Conservation (phyloP, 2,888 invertebrate genomes). For the Cremastobaeus sp. region DNA sequence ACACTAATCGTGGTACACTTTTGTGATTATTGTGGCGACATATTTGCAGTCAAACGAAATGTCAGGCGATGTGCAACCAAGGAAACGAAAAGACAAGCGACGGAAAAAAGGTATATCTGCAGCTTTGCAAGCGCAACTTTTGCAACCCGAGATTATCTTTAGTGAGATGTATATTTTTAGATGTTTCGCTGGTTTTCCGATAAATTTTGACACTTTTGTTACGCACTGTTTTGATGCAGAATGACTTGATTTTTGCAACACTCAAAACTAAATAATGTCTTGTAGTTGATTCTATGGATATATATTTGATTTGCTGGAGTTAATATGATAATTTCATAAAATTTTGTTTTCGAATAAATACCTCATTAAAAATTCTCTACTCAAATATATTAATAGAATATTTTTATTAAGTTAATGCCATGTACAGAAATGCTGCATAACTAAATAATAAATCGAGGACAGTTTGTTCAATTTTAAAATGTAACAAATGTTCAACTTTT, state of each 20-base stretch:
- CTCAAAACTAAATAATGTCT: no score
- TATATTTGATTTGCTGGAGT: no score
- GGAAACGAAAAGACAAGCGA: slow-evolving; percentile 91
- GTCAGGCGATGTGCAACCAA: slow-evolving; percentile 92
- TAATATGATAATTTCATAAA: no score
- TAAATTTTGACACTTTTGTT: slow-evolving; percentile 41
- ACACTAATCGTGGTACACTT: not conserved
- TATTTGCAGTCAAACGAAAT: slow-evolving; percentile 80
- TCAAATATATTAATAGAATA: no score
- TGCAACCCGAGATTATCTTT: slow-evolving; percentile 10
- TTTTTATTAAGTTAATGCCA: no score
- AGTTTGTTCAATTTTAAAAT: not conserved
- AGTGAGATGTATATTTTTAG: slow-evolving; percentile 72
- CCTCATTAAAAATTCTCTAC: not conserved
- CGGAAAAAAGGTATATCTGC: slow-evolving; percentile 86
- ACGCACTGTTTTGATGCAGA: slow-evolving; percentile 13
- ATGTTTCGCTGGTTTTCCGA: slow-evolving; percentile 33
- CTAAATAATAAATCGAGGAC: no score
- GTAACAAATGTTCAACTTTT: slow-evolving; percentile 2
- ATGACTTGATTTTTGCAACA: not conserved
- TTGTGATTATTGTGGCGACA: not conserved
- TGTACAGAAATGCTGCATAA: no score
- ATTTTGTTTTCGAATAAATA: not conserved
- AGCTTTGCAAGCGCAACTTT: slow-evolving; percentile 54
- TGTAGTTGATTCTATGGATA: no score